Conservation (phyloP, 2,113 vertebrate species). For the Neoarius graeffei region DNA sequence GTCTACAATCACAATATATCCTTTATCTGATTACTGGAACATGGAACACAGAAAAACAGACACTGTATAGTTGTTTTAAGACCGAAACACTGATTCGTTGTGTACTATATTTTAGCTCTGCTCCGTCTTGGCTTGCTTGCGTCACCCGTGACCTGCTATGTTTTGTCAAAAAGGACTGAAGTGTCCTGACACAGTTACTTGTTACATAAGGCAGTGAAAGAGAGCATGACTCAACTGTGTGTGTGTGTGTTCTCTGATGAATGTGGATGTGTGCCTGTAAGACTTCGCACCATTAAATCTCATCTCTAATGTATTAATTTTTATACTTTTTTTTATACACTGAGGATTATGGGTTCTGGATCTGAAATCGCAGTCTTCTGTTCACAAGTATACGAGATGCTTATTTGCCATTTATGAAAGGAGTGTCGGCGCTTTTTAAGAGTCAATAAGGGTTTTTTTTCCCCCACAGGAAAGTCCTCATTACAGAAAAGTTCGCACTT, state of each 20-base stretch:
- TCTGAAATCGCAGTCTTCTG: not conserved
- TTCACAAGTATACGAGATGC: not conserved
- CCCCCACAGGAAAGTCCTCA: not conserved
- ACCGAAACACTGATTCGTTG: not conserved
- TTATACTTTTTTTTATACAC: not conserved
- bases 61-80: not conserved
- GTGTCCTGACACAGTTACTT: slow-evolving; percentile 6
- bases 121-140: not conserved
- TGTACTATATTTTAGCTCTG: not conserved
- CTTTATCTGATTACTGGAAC: not conserved
- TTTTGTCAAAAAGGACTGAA: not conserved
- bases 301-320: not conserved
- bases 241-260: not conserved
- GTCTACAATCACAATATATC: not conserved
- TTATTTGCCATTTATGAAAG: not conserved
- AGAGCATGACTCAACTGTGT: slow-evolving; percentile 25
- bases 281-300: not conserved
- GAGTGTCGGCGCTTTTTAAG: not conserved
- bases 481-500: not conserved
- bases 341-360: not conserved
- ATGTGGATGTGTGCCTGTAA: not conserved
- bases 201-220: slow-evolving; percentile 6
- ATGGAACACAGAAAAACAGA: not conserved
- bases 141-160: not conserved
- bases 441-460: not conserved